These are phyloP conservation scores for Drosophila setifemur DNA, from an alignment of 1,140 invertebrate species.

Conservation along the genomic window DNA sequence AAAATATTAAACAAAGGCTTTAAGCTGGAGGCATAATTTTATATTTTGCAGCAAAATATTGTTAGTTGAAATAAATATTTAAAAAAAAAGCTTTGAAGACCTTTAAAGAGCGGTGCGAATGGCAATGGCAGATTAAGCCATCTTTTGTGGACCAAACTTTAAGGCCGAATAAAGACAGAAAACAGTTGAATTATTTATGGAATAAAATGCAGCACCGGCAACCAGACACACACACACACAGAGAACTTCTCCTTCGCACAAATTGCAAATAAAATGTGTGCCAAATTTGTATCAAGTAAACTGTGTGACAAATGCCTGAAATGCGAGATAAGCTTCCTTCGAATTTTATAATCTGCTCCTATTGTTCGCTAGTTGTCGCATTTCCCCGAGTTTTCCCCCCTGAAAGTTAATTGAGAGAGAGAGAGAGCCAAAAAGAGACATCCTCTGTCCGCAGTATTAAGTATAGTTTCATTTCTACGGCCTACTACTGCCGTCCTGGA, in stretches of 20 bases:
- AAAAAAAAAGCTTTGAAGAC: no score
- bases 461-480: slow-evolving; percentile 11
- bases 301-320: slow-evolving; percentile 35
- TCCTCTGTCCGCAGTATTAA: no score
- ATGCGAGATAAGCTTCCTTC: slow-evolving; percentile 29
- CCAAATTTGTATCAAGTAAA: slow-evolving; percentile 29
- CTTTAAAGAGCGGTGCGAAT: not conserved
- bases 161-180: not conserved
- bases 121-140: not conserved
- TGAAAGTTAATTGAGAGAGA: slow-evolving; percentile 30
- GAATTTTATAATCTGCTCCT: slow-evolving; percentile 32
- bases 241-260: slow-evolving; percentile 23
- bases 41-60: no score
- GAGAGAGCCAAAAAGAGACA: no score
- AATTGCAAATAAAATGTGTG: slow-evolving; percentile 39
- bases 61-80: no score
- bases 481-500: not conserved
- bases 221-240: not conserved
- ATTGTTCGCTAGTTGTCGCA: slow-evolving; percentile 17
- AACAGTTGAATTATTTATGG: slow-evolving; percentile 28
- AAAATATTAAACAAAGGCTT: no score
- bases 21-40: no score
- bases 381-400: not conserved
- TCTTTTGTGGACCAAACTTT: not conserved
- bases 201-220: slow-evolving; percentile 13